Percentiles rank a stretch among this genome's conserved stretches.
These are phyloP conservation scores for Bujurquina vittata DNA, from an alignment of 2,113 vertebrate genomes.

Conservation along the genomic window DNA sequence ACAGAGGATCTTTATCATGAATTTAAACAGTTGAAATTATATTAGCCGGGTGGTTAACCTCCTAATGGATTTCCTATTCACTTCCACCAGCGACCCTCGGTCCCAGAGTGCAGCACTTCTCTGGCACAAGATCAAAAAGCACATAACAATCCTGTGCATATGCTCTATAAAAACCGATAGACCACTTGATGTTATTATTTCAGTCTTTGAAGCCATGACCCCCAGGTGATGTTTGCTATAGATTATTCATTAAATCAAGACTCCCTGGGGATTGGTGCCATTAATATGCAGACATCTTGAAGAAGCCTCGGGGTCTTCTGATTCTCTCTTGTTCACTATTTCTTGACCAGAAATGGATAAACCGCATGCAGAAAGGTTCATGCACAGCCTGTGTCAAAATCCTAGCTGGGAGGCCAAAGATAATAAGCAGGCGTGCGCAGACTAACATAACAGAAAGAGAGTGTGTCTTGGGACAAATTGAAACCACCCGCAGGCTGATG, in stretches of 20 bases:
- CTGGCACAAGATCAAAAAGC: constrained; percentile 55
- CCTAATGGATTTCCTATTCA: constrained; percentile 28
- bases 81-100: neutral
- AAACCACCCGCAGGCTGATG: constrained; percentile 36
- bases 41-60: constrained; percentile 49
- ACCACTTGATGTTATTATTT: constrained; percentile 44
- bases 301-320: neutral
- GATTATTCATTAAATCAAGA: constrained; percentile 49
- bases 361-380: neutral
- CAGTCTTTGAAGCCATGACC: constrained; percentile 52
- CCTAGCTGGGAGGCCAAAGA: constrained; percentile 12
- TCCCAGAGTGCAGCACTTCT: constrained; percentile 1
- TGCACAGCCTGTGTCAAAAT: constrained; percentile 4
- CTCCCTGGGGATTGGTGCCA: constrained; percentile 4
- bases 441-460: constrained; percentile 6
- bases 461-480: constrained; percentile 27
- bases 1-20: constrained; percentile 39
- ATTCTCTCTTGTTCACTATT: constrained; percentile 13
- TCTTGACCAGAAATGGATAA: constrained; percentile 9
- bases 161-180: constrained; percentile 51
- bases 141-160: constrained; percentile 19
- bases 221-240: constrained; percentile 23
- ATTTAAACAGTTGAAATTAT: constrained; percentile 47
- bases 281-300: constrained; percentile 16
- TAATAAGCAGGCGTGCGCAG: neutral